These are phyloP conservation scores for Ophioninae sp. DNA, from an alignment of 2,888 invertebrate genomes.

Conservation along the genomic window DNA sequence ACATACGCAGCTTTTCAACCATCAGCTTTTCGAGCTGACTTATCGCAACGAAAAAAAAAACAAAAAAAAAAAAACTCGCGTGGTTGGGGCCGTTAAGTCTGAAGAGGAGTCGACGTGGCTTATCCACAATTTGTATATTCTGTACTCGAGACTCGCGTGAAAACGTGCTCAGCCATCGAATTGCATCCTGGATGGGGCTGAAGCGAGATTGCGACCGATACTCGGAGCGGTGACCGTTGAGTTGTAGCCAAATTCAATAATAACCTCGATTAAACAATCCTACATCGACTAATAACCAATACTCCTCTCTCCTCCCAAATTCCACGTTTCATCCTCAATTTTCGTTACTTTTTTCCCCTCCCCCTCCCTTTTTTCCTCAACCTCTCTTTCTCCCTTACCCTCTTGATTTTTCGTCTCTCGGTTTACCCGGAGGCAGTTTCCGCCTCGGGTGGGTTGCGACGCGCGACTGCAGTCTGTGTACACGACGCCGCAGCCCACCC, in stretches of 20 bases:
- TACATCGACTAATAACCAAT: too few relatives aligned
- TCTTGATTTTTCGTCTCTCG: constrained; percentile 9
- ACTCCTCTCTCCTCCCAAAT: not conserved
- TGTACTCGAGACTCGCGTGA: constrained; percentile 36
- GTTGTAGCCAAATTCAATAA: too few relatives aligned
- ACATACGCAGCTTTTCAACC: not conserved
- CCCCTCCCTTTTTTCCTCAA: constrained; percentile 21
- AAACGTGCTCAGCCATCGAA: constrained; percentile 45
- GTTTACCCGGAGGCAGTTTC: constrained; percentile 50
- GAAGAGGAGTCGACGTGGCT: constrained; percentile 59
- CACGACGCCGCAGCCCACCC: constrained; percentile 49
- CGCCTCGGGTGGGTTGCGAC: constrained; percentile 63
- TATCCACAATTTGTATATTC: constrained; percentile 49
- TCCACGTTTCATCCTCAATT: not conserved
- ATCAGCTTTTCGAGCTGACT: constrained; percentile 40
- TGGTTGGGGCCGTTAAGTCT: constrained; percentile 38
- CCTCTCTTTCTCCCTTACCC: not conserved
- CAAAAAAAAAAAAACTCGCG: not conserved
- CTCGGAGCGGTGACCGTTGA: too few relatives aligned
- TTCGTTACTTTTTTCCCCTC: constrained; percentile 4
- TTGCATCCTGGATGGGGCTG: not conserved
- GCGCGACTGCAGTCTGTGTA: constrained; percentile 63
- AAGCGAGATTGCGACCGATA: too few relatives aligned
- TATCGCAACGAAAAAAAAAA: constrained; percentile 10
- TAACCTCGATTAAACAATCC: too few relatives aligned